Conservation (phyloP, 23 tunicate genomes). For the Styela plicata region DNA sequence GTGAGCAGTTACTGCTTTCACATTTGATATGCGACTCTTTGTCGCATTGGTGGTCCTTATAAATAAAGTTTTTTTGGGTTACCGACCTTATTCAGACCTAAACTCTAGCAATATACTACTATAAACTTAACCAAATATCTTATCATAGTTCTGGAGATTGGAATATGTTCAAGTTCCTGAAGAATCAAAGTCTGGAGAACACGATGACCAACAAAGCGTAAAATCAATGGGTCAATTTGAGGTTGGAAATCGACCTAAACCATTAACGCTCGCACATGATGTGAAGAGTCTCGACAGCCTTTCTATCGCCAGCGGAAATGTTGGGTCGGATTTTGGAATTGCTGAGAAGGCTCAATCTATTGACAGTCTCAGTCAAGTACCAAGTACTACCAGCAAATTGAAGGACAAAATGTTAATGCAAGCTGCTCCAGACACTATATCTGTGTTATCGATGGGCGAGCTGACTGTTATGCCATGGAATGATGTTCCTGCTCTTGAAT, state of each 20-base stretch:
- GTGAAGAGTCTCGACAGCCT: slow-evolving; percentile 23
- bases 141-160: slow-evolving; percentile 61
- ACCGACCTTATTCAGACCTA: too few species aligned
- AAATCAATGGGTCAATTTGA: slow-evolving; percentile 13
- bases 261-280: background rate
- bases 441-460: slow-evolving; percentile 58
- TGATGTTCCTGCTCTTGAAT: slow-evolving; percentile 57
- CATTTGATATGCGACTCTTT: too few species aligned
- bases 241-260: background rate
- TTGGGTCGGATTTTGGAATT: slow-evolving; percentile 13
- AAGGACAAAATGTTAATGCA: background rate
- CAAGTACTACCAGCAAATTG: background rate
- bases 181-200: slow-evolving; percentile 24
- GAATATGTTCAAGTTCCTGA: slow-evolving; percentile 75
- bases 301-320: slow-evolving; percentile 28
- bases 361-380: slow-evolving; percentile 5
- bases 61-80: too few species aligned
- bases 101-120: too few species aligned
- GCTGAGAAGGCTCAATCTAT: slow-evolving; percentile 13
- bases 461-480: slow-evolving; percentile 63
- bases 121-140: too few species aligned
- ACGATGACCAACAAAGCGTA: slow-evolving; percentile 16
- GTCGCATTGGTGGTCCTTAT: too few species aligned
- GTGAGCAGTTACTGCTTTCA: too few species aligned
- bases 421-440: slow-evolving; percentile 39